A percentile compares a stretch with the other conserved stretches of the same genome.
Evolutionary conservation across 1,140 invertebrate species (phyloP).

Genomic region (Bombus ignitus): DNA sequence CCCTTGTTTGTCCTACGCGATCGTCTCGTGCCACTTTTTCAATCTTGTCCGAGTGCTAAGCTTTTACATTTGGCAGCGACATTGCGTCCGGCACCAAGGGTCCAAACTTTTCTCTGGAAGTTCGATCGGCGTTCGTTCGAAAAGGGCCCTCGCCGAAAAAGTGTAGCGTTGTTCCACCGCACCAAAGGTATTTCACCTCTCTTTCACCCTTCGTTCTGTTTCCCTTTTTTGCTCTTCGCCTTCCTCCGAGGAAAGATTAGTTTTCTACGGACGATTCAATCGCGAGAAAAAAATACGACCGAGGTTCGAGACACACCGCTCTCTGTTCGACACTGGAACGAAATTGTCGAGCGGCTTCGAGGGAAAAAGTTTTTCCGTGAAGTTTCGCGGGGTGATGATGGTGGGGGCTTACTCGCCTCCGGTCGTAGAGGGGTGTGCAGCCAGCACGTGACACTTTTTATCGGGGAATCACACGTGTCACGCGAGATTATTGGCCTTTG

Average conservation of each 20-base stretch:
- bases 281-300: neutral
- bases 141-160: neutral
- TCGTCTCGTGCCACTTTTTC: neutral
- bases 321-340: neutral
- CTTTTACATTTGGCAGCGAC: slow-evolving; percentile 8
- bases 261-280: neutral
- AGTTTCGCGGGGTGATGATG: neutral
- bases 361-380: slow-evolving; percentile 40
- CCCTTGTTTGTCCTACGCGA: neutral
- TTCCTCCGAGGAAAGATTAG: neutral
- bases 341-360: neutral
- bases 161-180: neutral
- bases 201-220: neutral
- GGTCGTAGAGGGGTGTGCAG: slow-evolving; percentile 16
- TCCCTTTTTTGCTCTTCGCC: too few relatives aligned
- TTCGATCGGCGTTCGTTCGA: neutral
- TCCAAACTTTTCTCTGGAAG: slow-evolving; percentile 12
- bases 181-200: neutral
- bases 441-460: slow-evolving; percentile 72
- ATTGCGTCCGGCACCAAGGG: too few relatives aligned
- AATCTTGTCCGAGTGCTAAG: neutral
- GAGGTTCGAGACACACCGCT: neutral
- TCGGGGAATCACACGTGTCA: slow-evolving; percentile 74
- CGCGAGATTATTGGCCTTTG: slow-evolving; percentile 73
- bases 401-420: neutral